These are phyloP conservation scores for Drosophila rufa DNA, from an alignment of 1,140 invertebrate species.

Conservation along the genomic window DNA sequence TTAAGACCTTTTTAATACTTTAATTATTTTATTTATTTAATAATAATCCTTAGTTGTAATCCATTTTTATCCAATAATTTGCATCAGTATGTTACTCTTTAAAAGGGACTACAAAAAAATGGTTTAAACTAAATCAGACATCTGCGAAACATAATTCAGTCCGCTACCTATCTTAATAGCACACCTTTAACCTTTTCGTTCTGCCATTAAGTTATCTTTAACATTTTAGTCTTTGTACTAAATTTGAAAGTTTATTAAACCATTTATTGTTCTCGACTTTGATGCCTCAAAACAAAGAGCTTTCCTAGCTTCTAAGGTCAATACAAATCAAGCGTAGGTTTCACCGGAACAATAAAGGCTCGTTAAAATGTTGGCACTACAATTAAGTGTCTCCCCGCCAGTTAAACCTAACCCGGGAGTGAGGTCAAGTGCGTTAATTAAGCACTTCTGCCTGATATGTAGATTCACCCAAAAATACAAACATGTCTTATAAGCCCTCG, in stretches of 20 bases:
- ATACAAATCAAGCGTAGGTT: neutral
- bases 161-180: neutral
- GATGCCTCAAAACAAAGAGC: neutral
- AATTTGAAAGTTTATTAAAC: neutral
- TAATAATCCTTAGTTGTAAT: too few relatives aligned
- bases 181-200: neutral
- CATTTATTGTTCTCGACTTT: neutral
- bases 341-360: slow-evolving; percentile 14
- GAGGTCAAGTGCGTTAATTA: slow-evolving; percentile 16
- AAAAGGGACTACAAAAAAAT: too few relatives aligned
- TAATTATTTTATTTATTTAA: too few relatives aligned
- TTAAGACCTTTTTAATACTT: too few relatives aligned
- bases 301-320: neutral
- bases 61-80: too few relatives aligned
- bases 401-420: slow-evolving; percentile 7
- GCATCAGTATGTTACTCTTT: too few relatives aligned
- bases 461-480: neutral
- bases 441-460: neutral
- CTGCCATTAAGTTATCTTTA: neutral
- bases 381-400: slow-evolving; percentile 27
- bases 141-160: too few relatives aligned
- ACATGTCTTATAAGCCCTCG: slow-evolving; percentile 1
- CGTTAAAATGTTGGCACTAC: slow-evolving; percentile 32
- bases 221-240: neutral
- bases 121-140: too few relatives aligned